Evolutionary conservation across 2,888 invertebrate genomes (phyloP).

Genomic region (Rugalucina vietnamica): DNA sequence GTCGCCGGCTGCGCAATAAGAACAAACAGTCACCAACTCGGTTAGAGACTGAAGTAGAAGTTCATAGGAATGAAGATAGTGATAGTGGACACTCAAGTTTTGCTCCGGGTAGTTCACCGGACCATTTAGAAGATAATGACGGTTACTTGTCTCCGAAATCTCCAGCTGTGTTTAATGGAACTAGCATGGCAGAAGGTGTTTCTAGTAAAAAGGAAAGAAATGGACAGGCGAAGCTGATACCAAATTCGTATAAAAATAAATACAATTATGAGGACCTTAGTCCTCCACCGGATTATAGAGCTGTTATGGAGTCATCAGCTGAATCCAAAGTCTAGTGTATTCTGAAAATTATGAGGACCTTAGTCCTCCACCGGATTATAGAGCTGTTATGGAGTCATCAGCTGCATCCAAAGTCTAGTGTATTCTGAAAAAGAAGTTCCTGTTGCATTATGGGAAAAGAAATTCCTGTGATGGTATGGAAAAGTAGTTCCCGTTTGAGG

Average conservation of each 20-base stretch:
- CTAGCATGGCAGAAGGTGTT: constrained; percentile 39
- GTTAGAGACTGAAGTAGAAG: constrained; percentile 71
- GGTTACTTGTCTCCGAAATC: constrained; percentile 77
- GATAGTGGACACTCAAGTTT: constrained; percentile 79
- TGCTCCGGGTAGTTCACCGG: constrained; percentile 75
- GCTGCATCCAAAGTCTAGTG: constrained; percentile 51
- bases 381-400: constrained; percentile 71
- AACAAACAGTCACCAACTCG: constrained; percentile 63
- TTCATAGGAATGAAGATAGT: constrained; percentile 76
- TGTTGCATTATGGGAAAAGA: too few species aligned
- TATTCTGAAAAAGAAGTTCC: too few species aligned
- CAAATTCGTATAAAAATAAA: constrained; percentile 71
- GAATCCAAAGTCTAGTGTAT: constrained; percentile 52
- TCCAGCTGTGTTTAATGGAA: constrained; percentile 51
- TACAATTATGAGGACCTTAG: constrained; percentile 68
- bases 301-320: constrained; percentile 68
- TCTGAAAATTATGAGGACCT: constrained; percentile 18
- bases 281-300: constrained; percentile 76
- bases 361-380: constrained; percentile 75
- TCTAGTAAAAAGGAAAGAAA: constrained; percentile 39
- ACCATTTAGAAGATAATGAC: constrained; percentile 73
- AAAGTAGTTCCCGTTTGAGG: too few species aligned
- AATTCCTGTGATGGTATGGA: too few species aligned
- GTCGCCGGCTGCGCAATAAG: constrained; percentile 48
- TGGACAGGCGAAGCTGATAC: constrained; percentile 60